Evolutionary conservation across 2,888 invertebrate genomes (phyloP).

Genomic region (Orgyia antiqua): DNA sequence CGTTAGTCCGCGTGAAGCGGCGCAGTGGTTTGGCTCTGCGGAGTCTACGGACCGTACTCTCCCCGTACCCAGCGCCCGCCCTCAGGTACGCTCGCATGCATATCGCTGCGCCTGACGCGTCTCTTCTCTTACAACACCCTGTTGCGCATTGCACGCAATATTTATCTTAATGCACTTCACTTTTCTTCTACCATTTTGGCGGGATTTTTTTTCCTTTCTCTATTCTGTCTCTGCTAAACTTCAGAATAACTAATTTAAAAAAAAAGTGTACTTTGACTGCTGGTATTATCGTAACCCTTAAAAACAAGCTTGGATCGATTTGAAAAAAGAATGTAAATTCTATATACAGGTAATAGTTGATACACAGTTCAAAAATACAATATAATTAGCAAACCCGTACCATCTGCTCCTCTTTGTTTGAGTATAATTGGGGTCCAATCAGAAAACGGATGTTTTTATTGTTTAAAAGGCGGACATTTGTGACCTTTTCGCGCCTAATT

Average conservation of each 20-base stretch:
- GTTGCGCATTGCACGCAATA: constrained; percentile 70
- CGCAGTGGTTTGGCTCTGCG: constrained; percentile 49
- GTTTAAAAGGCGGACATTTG: constrained; percentile 11
- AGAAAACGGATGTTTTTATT: constrained; percentile 13
- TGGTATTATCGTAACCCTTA: too few relatives aligned
- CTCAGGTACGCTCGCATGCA: constrained; percentile 50
- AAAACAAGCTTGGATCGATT: too few relatives aligned
- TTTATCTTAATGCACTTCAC: constrained; percentile 41
- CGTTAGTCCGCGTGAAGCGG: constrained; percentile 69
- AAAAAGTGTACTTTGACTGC: too few relatives aligned
- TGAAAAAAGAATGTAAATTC: too few relatives aligned
- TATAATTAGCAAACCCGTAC: too few relatives aligned
- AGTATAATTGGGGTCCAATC: constrained; percentile 4
- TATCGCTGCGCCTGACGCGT: constrained; percentile 15
- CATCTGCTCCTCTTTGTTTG: too few relatives aligned
- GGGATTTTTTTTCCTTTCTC: constrained; percentile 24
- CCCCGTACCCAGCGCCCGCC: constrained; percentile 54
- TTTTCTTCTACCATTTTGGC: constrained; percentile 23
- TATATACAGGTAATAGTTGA: too few relatives aligned
- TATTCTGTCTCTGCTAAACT: constrained; percentile 18
- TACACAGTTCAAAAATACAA: too few relatives aligned
- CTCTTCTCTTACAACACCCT: constrained; percentile 53
- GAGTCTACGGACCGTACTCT: constrained; percentile 31
- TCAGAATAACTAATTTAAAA: constrained; percentile 6
- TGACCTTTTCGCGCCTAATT: constrained; percentile 27